Conservation (phyloP, 37 sponge, comb jelly and placozoan species). For the Geodia barretti region DNA sequence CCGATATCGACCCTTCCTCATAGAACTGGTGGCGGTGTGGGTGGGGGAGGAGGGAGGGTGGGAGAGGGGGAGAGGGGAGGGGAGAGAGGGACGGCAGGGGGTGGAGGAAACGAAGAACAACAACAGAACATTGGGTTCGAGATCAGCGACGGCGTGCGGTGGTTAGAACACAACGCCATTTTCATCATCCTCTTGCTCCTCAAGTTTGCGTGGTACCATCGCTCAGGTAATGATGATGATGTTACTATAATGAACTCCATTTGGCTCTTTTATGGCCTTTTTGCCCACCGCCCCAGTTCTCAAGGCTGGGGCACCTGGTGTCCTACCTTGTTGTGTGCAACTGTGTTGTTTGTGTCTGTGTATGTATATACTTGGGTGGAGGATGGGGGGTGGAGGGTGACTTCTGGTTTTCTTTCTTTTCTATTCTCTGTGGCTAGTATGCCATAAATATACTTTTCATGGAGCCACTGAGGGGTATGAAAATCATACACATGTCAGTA, state of each 20-base stretch:
- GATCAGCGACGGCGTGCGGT: conserved; percentile 45
- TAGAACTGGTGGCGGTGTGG: neutral
- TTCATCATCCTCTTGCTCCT: conserved; percentile 65
- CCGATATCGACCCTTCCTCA: neutral
- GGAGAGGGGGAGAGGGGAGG: neutral
- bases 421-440: too few species aligned
- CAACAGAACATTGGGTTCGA: conserved; percentile 44
- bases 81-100: conserved; percentile 12
- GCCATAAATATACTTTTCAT: too few species aligned
- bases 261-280: neutral
- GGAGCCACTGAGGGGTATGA: too few species aligned
- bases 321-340: neutral
- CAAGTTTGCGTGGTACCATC: conserved; percentile 73
- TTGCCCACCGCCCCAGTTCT: neutral
- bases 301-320: neutral
- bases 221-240: conserved; percentile 59
- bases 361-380: too few species aligned
- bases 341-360: too few species aligned
- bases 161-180: conserved; percentile 74
- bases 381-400: too few species aligned
- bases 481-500: too few species aligned
- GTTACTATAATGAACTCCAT: neutral
- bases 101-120: neutral
- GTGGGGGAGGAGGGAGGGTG: neutral
- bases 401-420: too few species aligned